Evolutionary conservation across 1,140 invertebrate genomes (phyloP), one percentile per base, ranked within the genome.

Genomic region (Araneus ventricosus): DNA sequence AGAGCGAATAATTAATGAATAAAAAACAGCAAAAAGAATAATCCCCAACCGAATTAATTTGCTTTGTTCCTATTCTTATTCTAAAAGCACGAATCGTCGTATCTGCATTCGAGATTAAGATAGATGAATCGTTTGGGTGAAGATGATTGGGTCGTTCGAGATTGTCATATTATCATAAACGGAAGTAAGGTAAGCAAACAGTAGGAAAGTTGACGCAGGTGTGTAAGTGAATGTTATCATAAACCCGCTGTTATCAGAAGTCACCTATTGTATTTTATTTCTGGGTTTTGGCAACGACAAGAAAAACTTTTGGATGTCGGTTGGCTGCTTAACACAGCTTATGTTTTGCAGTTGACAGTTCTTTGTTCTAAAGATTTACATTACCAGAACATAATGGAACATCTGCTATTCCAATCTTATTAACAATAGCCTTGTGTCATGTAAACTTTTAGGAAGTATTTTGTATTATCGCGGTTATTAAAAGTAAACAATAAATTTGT

Each of bases 1-100:
- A 67, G 85, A 87, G 24, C 30, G 85, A 87, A 87, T 87, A 87
- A 87, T 87, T 87, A 63, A 75, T 24, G 30, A 75, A 20, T 75
- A 24, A n/a, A 63, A n/a, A 63, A n/a, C 22, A 63, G 30, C 20
- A 52, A n/a, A 57, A 85, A 30, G 57, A 45, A 52, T 85, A 30
- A 61, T 87, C 30, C 4, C 59, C 59, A 17, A 41, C 70, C 70
- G 45, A 30, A 57, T 57, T 84, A 45, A 84, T 84, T 84, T 30
- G 24, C 61, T 87, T 59, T 87, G 52, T 87, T 87, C 24, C 59
- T 39, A 87, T 45, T 84, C 52, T 87, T 63, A 37, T 57, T 41
- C 34, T 24, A 63, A 27, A 87, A 61, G 27, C 45, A 61, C 27
- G 57, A 59, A 87, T 87, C 27, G 34, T 24, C 0, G 34, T 6